phyloP scores from a whole-genome alignment of 2,113 vertebrate species.

The Nestor notabilis region DNA sequence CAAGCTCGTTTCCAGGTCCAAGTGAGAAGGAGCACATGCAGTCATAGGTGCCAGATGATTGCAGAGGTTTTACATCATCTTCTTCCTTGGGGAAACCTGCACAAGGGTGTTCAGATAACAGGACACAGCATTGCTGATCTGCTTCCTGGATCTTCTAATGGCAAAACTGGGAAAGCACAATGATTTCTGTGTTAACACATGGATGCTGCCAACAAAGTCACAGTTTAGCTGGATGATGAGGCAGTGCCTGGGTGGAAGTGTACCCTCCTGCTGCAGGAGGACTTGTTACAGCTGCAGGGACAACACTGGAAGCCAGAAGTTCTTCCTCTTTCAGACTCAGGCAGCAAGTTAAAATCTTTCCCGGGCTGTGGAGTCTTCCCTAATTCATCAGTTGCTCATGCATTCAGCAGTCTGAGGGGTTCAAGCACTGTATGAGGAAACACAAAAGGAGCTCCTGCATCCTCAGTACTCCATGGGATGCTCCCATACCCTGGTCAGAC shows the following conservation, averaged over 20 bases:
- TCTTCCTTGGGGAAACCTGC: not conserved
- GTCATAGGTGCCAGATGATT: accelerated
- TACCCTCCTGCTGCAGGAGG: not conserved
- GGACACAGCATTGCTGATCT: not conserved
- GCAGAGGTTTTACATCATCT: not conserved
- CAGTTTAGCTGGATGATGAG: not conserved
- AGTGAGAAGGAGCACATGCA: not conserved
- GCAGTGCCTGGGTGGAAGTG: not conserved
- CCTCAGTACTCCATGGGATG: not conserved
- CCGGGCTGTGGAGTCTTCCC: not conserved
- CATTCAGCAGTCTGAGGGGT: not conserved
- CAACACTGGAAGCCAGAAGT: too few species aligned
- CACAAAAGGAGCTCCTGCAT: not conserved
- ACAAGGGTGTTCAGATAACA: not conserved
- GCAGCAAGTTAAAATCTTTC: not conserved
- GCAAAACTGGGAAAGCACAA: not conserved
- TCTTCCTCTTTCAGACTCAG: not conserved
- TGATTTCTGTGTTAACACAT: not conserved
- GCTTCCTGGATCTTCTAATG: not conserved
- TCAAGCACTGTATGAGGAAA: accelerated
- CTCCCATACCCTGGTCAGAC: not conserved
- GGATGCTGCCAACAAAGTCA: not conserved
- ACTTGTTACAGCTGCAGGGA: not conserved
- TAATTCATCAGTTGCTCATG: not conserved
- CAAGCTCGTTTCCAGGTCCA: not conserved